Evolutionary conservation across 92 coral and sea anemone genomes (phyloP), one percentile per base, ranked within the genome.

Genomic region (Plumapathes pennacea): DNA sequence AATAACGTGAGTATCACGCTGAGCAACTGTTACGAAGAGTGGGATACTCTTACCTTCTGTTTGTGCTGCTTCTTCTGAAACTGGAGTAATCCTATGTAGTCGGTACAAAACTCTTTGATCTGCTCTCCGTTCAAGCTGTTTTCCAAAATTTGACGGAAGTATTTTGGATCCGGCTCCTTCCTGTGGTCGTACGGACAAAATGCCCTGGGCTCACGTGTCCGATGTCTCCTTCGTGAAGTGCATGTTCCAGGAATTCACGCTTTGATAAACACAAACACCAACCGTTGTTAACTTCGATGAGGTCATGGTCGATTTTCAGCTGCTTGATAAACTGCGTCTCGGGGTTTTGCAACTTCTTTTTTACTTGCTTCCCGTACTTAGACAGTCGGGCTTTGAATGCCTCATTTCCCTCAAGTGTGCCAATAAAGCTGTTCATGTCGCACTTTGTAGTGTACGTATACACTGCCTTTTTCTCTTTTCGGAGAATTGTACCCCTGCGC

Each of bases 41-140:
- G n/a, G n/a, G n/a, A n/a, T n/a, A n/a, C n/a, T n/a, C 32, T 24
- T 23, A 59, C 69, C 69, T 62, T 62, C 39, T 62, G 55, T 31
- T 62, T 62, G 52, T 62, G 69, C n/a, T 32, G 56, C 37, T 62
- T 62, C 12, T 46, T 31, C 13, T 61, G 56, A 10, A 62, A 46
- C 43, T 31, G 38, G 9, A 62, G 11, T 13, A 62, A 12, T 15
- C 53, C 39, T 0, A 62, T 25, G 32, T 45, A 62, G 18, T 62
- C 69, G 5, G 5, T 4, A 19, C 69, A 62, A 25, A 29, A 62
- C n/a, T 7, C 14, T 12, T 15, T 10, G 0, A 44, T 46, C 6
- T 62, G 20, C 21, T 46, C 57, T 18, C 12, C 33, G 2, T 13
- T 25, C 38, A 62, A 21, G 27, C 69, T 47, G 18, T 62, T 27